A percentile compares a stretch with the other conserved stretches of the same genome.
Conservation (phyloP, 2,888 invertebrate genomes). For the Hipparchia semele region DNA sequence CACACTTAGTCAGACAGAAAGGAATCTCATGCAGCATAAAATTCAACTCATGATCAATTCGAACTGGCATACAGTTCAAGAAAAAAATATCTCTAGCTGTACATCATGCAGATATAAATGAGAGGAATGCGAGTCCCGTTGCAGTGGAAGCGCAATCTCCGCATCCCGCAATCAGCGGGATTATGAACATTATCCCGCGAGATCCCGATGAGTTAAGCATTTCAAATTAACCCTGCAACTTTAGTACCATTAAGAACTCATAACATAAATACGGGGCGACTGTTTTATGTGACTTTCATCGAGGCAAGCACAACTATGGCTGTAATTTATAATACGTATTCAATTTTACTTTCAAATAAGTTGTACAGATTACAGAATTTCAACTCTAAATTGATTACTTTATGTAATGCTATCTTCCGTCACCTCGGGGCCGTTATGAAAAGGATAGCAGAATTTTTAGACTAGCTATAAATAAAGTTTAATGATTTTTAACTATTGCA, state of each 20-base stretch:
- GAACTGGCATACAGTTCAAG: constrained; percentile 41
- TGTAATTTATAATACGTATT: background rate
- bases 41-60: constrained; percentile 30
- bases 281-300: constrained; percentile 12
- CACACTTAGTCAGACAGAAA: background rate
- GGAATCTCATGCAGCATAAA: constrained; percentile 20
- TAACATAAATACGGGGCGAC: constrained; percentile 11
- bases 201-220: constrained; percentile 52
- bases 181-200: constrained; percentile 49
- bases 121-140: constrained; percentile 65
- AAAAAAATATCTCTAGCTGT: constrained; percentile 37
- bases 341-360: background rate
- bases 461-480: no score
- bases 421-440: no score
- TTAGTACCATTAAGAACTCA: constrained; percentile 7
- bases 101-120: constrained; percentile 42
- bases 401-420: no score
- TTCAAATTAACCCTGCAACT: constrained; percentile 17
- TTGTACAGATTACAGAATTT: no score
- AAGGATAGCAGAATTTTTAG: no score
- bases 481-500: no score
- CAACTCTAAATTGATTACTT: no score
- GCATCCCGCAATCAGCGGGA: constrained; percentile 58
- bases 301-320: background rate
- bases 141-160: constrained; percentile 57